These are phyloP conservation scores for Beris chalybata DNA, from an alignment of 2,888 invertebrate genomes.

Conservation along the genomic window DNA sequence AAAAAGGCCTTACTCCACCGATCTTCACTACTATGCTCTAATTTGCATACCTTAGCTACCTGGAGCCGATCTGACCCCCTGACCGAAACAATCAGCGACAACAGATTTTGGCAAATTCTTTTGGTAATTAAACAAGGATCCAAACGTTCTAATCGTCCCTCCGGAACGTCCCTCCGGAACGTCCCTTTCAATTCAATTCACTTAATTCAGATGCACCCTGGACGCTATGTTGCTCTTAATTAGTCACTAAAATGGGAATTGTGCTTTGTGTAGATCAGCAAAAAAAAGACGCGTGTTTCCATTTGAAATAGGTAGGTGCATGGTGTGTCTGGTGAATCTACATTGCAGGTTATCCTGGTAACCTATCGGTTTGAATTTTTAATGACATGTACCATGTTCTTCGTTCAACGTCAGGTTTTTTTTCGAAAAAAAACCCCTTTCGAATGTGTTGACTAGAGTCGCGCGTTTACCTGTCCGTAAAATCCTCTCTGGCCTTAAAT, in stretches of 20 bases:
- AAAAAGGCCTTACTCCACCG: not conserved
- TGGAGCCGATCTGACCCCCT: constrained; percentile 3
- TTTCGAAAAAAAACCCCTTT: too few species aligned
- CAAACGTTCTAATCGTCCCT: too few species aligned
- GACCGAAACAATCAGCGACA: too few species aligned
- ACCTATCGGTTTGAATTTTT: not conserved
- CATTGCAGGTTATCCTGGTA: too few species aligned
- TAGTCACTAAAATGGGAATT: constrained; percentile 5
- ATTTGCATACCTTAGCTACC: constrained; percentile 29
- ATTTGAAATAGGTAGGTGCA: not conserved
- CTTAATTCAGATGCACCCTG: too few species aligned
- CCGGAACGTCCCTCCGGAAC: too few species aligned
- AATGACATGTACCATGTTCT: constrained; percentile 4
- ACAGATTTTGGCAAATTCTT: constrained; percentile 16
- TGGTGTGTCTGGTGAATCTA: too few species aligned
- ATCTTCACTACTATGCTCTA: constrained; percentile 26
- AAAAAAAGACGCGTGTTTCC: not conserved
- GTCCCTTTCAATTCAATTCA: too few species aligned
- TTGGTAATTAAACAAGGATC: not conserved
- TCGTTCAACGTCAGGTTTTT: not conserved
- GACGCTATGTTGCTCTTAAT: constrained; percentile 8
- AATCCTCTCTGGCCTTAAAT: not conserved
- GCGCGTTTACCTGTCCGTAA: not conserved
- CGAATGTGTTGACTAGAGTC: not conserved
- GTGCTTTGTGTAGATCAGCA: constrained; percentile 5